phyloP scores from a whole-genome alignment of 2,888 invertebrate species.

The Endotricha flammealis region DNA sequence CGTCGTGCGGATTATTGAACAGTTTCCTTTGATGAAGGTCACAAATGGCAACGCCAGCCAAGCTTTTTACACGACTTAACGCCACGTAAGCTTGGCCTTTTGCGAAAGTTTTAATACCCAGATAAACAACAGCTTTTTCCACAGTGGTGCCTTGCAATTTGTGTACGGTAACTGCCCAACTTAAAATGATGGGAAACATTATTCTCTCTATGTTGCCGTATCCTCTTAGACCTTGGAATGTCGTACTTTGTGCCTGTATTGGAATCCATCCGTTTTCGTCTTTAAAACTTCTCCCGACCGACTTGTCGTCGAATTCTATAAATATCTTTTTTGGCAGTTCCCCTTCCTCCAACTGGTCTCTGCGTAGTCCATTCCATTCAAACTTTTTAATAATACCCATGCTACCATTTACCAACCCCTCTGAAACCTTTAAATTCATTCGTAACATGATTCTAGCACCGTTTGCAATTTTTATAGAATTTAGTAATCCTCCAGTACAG shows the following conservation, averaged over 20 bases:
- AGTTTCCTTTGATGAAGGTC: too few species aligned
- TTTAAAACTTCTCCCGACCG: too few species aligned
- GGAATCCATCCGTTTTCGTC: too few species aligned
- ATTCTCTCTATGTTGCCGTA: neutral
- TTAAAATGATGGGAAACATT: too few species aligned
- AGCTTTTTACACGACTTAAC: too few species aligned
- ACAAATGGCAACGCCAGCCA: too few species aligned
- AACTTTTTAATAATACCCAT: slow-evolving; percentile 1
- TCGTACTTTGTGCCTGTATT: too few species aligned
- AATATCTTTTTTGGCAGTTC: neutral
- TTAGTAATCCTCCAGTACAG: slow-evolving; percentile 19
- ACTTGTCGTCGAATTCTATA: too few species aligned
- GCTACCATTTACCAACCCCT: slow-evolving; percentile 16
- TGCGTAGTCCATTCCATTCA: slow-evolving; percentile 6
- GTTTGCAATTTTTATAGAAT: slow-evolving; percentile 13
- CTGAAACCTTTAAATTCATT: slow-evolving; percentile 24
- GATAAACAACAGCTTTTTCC: neutral
- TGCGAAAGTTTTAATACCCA: too few species aligned
- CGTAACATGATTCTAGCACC: slow-evolving; percentile 27
- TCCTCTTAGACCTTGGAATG: slow-evolving; percentile 4
- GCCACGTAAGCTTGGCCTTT: too few species aligned
- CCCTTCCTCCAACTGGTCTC: slow-evolving; percentile 6
- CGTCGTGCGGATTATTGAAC: too few species aligned
- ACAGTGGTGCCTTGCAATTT: too few species aligned
- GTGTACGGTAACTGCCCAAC: neutral